Evolutionary conservation across 2,888 invertebrate species (phyloP), one percentile per base, ranked within the genome.

Genomic region (Autographa pulchrina): DNA sequence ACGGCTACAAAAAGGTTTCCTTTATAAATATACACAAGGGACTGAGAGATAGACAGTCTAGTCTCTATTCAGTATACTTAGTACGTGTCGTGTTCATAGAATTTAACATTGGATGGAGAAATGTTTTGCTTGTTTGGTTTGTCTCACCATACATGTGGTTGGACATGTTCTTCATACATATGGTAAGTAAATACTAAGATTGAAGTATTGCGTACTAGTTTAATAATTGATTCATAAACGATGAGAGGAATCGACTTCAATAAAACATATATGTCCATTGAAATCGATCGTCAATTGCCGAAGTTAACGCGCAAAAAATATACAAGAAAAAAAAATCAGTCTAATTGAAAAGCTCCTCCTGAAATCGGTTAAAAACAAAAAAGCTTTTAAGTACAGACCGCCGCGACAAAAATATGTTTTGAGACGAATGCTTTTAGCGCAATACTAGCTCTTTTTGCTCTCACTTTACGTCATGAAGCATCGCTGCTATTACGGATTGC

Each of bases 1-100:
- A 82, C 71, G 60, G 69, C 67, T 73, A 68, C 58, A 60, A 79
- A 82, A 76, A 68, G 76, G 69, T 65, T 71, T 68, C 38, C 56
- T 68, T 52, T 71, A 35, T 70, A 71, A 71, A 69, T 70, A 71
- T 67, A 70, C 72, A 60, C 52, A 11, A 61, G 68, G 63, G 77
- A 41, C 32, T 38, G 9, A 41, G 66, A 20, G 59, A 77, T 59
- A 69, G 35, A 68, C 64, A 78, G 58, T 59, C n/a, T 60, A 59
- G 64, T 16, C 35, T 64, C 18, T 74, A 35, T 61, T 74, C 59
- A 74, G 62, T 14, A 48, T 65, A 56, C 60, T 41, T 14, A 65
- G 60, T n/a, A 48, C 48, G n/a, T 48, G 43, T 43, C 61, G 65
- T 58, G 70, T 25, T 79, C 59, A 79, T 66, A 65, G 61, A 31